These are phyloP conservation scores for Lipophrys pholis DNA, from an alignment of 2,113 vertebrate genomes.

Conservation along the genomic window DNA sequence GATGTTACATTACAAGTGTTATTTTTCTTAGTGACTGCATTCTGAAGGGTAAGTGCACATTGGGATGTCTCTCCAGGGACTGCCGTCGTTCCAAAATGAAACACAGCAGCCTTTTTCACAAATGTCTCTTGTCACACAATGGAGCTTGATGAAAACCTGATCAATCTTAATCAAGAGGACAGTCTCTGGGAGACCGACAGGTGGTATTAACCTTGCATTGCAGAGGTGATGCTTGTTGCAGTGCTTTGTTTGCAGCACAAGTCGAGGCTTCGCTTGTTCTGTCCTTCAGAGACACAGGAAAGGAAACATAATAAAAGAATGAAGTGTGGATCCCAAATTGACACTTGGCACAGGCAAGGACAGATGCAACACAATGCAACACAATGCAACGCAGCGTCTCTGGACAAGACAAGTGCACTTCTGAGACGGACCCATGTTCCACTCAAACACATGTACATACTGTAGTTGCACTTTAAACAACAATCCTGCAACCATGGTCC, in stretches of 20 bases:
- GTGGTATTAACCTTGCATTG: constrained; percentile 56
- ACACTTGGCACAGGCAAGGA: constrained; percentile 25
- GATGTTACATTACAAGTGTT: constrained; percentile 11
- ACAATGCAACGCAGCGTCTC: constrained; percentile 2
- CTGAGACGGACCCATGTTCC: neutral
- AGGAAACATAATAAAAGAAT: constrained; percentile 36
- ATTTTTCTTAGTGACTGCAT: neutral
- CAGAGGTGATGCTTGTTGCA: constrained; percentile 40
- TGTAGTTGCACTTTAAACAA: neutral
- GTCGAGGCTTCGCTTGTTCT: constrained; percentile 25
- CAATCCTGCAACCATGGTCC: constrained; percentile 1
- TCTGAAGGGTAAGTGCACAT: constrained; percentile 20
- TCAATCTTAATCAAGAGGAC: constrained; percentile 68
- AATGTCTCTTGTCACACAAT: constrained; percentile 24
- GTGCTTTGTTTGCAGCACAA: constrained; percentile 31
- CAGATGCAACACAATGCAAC: constrained; percentile 30
- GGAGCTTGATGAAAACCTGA: constrained; percentile 47
- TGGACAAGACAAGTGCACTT: neutral
- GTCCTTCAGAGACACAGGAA: constrained; percentile 67
- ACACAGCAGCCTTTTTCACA: constrained; percentile 19
- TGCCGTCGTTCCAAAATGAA: constrained; percentile 14
- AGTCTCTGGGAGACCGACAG: constrained; percentile 42
- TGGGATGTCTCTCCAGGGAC: constrained; percentile 24
- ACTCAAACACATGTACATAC: neutral
- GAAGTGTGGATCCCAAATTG: constrained; percentile 40